phyloP scores from a whole-genome alignment of 2,888 invertebrate genomes.

The Villa cingulata region DNA sequence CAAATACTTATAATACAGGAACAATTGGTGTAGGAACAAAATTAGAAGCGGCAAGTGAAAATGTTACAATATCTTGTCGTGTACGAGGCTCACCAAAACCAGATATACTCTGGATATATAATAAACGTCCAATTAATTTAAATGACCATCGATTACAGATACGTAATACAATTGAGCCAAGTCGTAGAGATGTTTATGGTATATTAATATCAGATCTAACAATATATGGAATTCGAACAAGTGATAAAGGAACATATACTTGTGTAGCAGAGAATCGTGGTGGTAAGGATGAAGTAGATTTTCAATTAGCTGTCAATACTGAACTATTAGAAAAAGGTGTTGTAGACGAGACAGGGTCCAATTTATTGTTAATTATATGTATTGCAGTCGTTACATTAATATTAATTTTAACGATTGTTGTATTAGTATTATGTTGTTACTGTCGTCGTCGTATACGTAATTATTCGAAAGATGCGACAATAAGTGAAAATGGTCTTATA shows the following conservation, averaged over 20 bases:
- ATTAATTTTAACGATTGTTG: constrained; percentile 42
- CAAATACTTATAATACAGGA: constrained; percentile 43
- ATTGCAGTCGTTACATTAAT: constrained; percentile 44
- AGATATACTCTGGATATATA: constrained; percentile 48
- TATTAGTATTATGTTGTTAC: constrained; percentile 38
- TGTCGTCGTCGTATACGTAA: constrained; percentile 39
- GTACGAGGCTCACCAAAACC: constrained; percentile 15
- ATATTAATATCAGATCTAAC: constrained; percentile 43
- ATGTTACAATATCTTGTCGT: constrained; percentile 56
- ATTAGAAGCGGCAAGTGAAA: constrained; percentile 44
- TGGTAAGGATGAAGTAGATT: constrained; percentile 61
- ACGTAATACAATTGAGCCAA: constrained; percentile 25
- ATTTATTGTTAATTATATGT: constrained; percentile 31
- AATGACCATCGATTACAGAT: constrained; percentile 33
- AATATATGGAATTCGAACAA: constrained; percentile 45
- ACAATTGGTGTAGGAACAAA: constrained; percentile 38
- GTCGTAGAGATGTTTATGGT: constrained; percentile 16
- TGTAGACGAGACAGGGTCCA: constrained; percentile 37
- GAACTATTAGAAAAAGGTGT: constrained; percentile 28
- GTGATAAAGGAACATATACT: constrained; percentile 59
- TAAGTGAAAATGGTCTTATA: constrained; percentile 33
- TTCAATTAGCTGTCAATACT: constrained; percentile 45
- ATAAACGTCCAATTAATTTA: constrained; percentile 39
- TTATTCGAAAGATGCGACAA: constrained; percentile 40
- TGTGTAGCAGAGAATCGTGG: constrained; percentile 74